Evolutionary conservation across 2,113 vertebrate species (phyloP).

Genomic region (Scortum barcoo): DNA sequence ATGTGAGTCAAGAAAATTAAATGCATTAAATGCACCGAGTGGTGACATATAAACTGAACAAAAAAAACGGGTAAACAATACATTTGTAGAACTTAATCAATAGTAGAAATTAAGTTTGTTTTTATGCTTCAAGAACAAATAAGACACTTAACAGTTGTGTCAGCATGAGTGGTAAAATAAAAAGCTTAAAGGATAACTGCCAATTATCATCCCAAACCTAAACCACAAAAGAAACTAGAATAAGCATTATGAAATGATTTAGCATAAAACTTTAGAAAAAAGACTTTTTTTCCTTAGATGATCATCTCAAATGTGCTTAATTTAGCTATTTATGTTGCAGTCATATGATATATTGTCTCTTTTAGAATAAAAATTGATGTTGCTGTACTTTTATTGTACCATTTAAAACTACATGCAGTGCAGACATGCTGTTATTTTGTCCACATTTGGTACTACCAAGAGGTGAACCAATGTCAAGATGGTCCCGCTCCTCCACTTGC

Average conservation of each 20-base stretch:
- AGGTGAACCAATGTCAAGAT: not conserved
- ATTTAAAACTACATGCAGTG: not conserved
- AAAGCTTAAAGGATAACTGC: not conserved
- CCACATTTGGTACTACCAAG: not conserved
- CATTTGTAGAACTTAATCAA: not conserved
- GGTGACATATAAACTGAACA: not conserved
- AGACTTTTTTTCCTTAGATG: not conserved
- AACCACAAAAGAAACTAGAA: not conserved
- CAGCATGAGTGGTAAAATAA: not conserved
- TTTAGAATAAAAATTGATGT: not conserved
- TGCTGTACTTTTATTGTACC: not conserved
- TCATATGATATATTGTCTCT: not conserved
- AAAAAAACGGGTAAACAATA: not conserved
- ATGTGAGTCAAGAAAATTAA: conserved; percentile 1
- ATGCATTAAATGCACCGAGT: not conserved
- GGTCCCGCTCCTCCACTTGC: not conserved
- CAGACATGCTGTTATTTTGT: not conserved
- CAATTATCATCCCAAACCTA: not conserved
- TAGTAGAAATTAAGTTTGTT: not conserved
- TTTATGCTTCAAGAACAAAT: not conserved
- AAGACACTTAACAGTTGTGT: not conserved
- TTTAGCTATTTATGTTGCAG: not conserved
- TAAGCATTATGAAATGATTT: not conserved
- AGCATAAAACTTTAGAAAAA: no score
- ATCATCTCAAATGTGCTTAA: not conserved